phyloP scores from a whole-genome alignment of 1,140 invertebrate genomes.

The Plutomurus gul region DNA sequence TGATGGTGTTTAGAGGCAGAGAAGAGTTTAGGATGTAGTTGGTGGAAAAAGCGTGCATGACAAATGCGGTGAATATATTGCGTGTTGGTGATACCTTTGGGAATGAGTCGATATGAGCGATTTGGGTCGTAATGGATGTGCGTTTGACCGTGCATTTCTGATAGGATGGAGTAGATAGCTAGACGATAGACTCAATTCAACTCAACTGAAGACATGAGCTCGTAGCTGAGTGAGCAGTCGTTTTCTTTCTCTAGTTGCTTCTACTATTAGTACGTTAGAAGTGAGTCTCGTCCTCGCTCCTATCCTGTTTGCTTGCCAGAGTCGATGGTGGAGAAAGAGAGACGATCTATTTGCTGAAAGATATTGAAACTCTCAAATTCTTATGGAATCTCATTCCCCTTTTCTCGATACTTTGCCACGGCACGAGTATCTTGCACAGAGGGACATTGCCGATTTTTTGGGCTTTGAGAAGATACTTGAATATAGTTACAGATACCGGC shows the following conservation, averaged over 20 bases:
- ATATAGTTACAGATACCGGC: too few species aligned
- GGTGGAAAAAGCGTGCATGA: conserved; percentile 31
- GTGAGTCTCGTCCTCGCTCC: too few species aligned
- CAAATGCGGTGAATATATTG: conserved; percentile 30
- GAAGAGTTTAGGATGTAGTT: too few species aligned
- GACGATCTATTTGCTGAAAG: conserved; percentile 37
- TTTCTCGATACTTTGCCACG: not conserved
- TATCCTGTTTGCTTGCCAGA: too few species aligned
- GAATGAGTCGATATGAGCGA: conserved; percentile 43
- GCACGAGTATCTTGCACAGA: not conserved
- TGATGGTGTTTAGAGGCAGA: conserved; percentile 11
- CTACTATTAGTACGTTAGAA: not conserved
- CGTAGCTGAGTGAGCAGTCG: not conserved
- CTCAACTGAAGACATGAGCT: not conserved
- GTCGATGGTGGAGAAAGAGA: not conserved
- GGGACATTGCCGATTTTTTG: not conserved
- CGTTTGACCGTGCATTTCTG: conserved; percentile 43
- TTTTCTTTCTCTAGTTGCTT: not conserved
- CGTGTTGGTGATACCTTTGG: conserved; percentile 27
- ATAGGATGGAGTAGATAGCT: conserved; percentile 22
- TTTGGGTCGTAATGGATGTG: conserved; percentile 39
- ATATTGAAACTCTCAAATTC: conserved; percentile 36
- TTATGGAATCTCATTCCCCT: conserved; percentile 30
- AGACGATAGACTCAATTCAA: conserved; percentile 10
- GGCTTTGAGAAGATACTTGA: not conserved